Evolutionary conservation across 2,888 invertebrate species (phyloP).

Genomic region (Entomobrya multifasciata): DNA sequence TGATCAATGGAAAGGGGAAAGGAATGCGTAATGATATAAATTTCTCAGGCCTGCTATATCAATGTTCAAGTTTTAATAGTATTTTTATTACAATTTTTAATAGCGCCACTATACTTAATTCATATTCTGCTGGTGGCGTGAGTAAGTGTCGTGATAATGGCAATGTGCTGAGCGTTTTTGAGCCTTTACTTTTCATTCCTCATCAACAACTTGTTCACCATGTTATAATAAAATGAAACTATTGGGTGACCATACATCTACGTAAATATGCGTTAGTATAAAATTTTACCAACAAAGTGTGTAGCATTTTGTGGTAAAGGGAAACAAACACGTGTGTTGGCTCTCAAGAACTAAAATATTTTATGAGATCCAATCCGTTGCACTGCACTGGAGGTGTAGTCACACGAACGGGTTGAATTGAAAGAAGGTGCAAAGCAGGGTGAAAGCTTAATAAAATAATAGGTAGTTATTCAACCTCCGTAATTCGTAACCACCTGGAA

Average conservation of each 20-base stretch:
- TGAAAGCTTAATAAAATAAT: slow-evolving; percentile 1
- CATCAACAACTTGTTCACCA: neutral
- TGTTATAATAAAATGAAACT: neutral
- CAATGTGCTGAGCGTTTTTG: slow-evolving; percentile 7
- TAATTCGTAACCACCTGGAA: neutral
- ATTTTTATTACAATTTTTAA: too few species aligned
- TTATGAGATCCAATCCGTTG: slow-evolving; percentile 1
- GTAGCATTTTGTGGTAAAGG: neutral
- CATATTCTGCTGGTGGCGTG: neutral
- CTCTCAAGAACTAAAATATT: slow-evolving; percentile 10
- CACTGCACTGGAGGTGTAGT: too few species aligned
- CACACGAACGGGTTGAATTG: neutral
- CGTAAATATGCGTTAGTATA: neutral
- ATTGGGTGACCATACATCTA: neutral
- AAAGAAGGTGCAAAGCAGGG: neutral
- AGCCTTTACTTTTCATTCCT: neutral
- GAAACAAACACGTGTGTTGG: slow-evolving; percentile 22
- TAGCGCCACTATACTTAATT: neutral
- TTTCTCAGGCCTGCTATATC: too few species aligned
- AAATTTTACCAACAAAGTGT: too few species aligned
- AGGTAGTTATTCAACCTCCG: too few species aligned
- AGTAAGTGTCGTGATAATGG: slow-evolving; percentile 19
- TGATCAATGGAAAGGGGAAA: too few species aligned
- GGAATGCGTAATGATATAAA: too few species aligned
- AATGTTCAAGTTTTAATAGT: too few species aligned